These are phyloP conservation scores for Drosophila robusta DNA, from an alignment of 2,888 invertebrate species.

Conservation along the genomic window DNA sequence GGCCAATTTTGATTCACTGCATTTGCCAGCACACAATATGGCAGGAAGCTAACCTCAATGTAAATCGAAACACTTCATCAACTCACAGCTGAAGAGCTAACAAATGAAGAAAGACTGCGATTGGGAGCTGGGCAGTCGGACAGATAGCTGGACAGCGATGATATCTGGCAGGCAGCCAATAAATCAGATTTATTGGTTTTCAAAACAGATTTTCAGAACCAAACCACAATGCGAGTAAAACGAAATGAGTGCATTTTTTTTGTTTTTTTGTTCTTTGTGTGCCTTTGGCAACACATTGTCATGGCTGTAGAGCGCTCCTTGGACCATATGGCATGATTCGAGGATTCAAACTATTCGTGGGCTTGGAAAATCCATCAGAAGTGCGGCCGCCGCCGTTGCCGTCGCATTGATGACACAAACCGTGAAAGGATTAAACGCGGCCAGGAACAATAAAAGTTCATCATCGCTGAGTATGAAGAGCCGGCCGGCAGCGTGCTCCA, in stretches of 20 bases:
- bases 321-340: slow-evolving; percentile 69
- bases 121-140: slow-evolving; percentile 1
- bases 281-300: slow-evolving; percentile 44
- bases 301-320: slow-evolving; percentile 46
- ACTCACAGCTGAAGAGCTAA: slow-evolving; percentile 5
- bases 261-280: background rate
- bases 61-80: slow-evolving; percentile 47
- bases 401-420: slow-evolving; percentile 71
- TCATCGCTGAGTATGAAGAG: slow-evolving; percentile 43
- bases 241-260: slow-evolving; percentile 45
- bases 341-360: slow-evolving; percentile 49
- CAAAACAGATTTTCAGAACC: slow-evolving; percentile 75
- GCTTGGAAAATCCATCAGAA: slow-evolving; percentile 72
- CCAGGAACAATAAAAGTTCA: slow-evolving; percentile 77
- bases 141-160: slow-evolving; percentile 19
- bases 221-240: slow-evolving; percentile 69
- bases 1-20: background rate
- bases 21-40: background rate
- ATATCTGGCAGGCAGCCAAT: slow-evolving; percentile 63
- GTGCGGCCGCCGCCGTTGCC: slow-evolving; percentile 38
- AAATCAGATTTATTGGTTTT: slow-evolving; percentile 82
- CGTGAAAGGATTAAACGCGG: slow-evolving; percentile 75
- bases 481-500: slow-evolving; percentile 11
- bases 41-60: slow-evolving; percentile 28
- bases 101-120: slow-evolving; percentile 32